Base-by-base conservation (phyloP, 2,888 invertebrate species). In the Platycheirus albimanus region DNA sequence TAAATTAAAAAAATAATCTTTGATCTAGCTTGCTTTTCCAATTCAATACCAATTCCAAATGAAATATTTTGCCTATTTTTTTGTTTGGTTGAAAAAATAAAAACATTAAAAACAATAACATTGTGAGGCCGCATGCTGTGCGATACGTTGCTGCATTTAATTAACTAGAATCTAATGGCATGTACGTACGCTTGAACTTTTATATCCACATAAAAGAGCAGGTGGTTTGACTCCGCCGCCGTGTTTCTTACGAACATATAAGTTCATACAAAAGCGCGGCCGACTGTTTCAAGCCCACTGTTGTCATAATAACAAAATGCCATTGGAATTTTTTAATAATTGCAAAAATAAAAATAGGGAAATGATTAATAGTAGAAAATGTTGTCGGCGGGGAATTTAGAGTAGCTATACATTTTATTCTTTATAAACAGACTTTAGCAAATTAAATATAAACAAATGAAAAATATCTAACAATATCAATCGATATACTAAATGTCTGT, bases 201-300 rank as follows among this genome's bases (percentile, higher is more conserved):
- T 80, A 56, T 70, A 30, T 61, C 10, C 10, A 43, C 38, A 49
- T 38, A 78, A 58, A 47, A 56, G 19, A 71, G 56, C 80, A 76
- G 69, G 43, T 75, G 75, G 19, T 58, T 20, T 28, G 58, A 43
- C 8, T 43, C 49, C 54, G 43, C 69, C n/a, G n/a, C n/a, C n/a
- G n/a, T n/a, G n/a, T 63, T 36, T 33, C 49, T 56, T 4, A 45
- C 3, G 17, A 47, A 43, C 80, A 8, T 58, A 58, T 66, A 70
- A 43, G 75, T 30, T 24, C 75, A 64, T 75, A 80, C 49, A 74
- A 74, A 80, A 75, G 80, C 38, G 69, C 80, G 76, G 75, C 80
- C 80, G 80, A 43, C 43, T 58, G 51, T 80, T 80, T 70, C 1
- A 70, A 64, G 80, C 79, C 79, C 64, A 78, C 71, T 58, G 15